Base-by-base conservation (phyloP, 2,888 invertebrate species). In the Protophormia terraenovae region DNA sequence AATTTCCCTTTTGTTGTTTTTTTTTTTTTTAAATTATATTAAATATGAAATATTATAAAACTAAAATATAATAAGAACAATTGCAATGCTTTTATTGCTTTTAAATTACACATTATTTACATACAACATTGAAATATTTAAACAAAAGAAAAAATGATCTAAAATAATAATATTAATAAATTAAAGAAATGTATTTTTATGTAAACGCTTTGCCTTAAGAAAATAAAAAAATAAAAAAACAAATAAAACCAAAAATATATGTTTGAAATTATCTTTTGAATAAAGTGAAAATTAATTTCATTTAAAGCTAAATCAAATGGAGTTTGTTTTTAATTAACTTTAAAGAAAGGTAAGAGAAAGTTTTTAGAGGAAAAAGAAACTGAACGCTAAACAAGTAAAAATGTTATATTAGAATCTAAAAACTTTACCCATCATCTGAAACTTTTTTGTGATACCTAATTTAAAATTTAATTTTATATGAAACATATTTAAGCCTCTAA, bases 191-290 rank as follows among this genome's bases (percentile, higher is more conserved):
- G 89, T 91, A 91, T 90, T 92, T 92, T 91, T 91, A 89, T 90
- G 92, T 91, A 91, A 91, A 90, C 88, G 91, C 91, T 92, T 91
- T 90, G 90, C 92, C 92, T 92, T 92, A 91, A 88, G 87, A 88
- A 88, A 86, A 87, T 50, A 80, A 66, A 72, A 66, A 78, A 83
- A 14, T 62, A 45, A 69, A 47, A 32, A 32, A n/a, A 50, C 35
- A 67, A 83, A 73, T 50, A 32, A 62, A 66, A 29, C 1, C 4
- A 72, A 32, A 19, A 64, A 24, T n/a, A 29, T 14, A 64, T 32
- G 71, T 73, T 85, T 73, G 22, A 75, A 82, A 71, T 64, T 75
- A 75, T 71, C 69, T 78, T 80, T 82, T 85, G 47, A 85, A 85
- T 85, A 85, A 85, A 82, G 35, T 71, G 71, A 41, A n/a, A 79